Base-by-base conservation (phyloP, 2,113 vertebrate genomes). In the Dicaeum eximium region DNA sequence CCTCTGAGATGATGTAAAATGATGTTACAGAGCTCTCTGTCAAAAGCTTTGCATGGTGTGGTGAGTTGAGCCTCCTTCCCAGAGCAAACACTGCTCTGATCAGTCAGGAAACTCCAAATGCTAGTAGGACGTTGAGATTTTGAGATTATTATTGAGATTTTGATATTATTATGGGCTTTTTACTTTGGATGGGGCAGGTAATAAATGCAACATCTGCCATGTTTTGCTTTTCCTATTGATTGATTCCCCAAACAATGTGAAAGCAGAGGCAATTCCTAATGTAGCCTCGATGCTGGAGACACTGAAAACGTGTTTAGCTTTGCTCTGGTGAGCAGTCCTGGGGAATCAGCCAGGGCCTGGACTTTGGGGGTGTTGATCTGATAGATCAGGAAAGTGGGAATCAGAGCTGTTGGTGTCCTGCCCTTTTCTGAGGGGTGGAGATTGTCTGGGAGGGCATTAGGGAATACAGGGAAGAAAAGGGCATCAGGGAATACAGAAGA, bases 361-460 rank as follows among this genome's bases (percentile, higher is more conserved):
- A 8, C 33, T 54, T 67, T 30, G 64, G 88, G 78, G 70, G 48
- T 75, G 24, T 37, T 48, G 2, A 0, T 66, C 42, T n/a, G 38
- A 22, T 33, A 15, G 15, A 31, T 45, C 5, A 77, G 61, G 45
- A 50, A 25, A 27, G 13, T 10, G 66, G 51, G 51, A 57, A 31
- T 13, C 2, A 6, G 56, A 44, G 15, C 22, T 58, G 11, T 23
- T 0, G 0, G 58, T 33, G 4, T 28, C 31, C 57, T 58, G 54
- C 27, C 4, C 44, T 35, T 21, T 61, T 67, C 53, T 1, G 5
- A 33, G 61, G 30, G 38, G 3, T 13, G 28, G 27, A 35, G 4
- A 3, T 31, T 48, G 53, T 33, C 64, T 21, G 28, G 50, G 13
- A 54, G 25, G 80, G 56, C 83, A 40, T 65, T n/a, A n/a, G n/a